Conservation (phyloP, 2,113 vertebrate species). For the Corythoichthys haematopterus region DNA sequence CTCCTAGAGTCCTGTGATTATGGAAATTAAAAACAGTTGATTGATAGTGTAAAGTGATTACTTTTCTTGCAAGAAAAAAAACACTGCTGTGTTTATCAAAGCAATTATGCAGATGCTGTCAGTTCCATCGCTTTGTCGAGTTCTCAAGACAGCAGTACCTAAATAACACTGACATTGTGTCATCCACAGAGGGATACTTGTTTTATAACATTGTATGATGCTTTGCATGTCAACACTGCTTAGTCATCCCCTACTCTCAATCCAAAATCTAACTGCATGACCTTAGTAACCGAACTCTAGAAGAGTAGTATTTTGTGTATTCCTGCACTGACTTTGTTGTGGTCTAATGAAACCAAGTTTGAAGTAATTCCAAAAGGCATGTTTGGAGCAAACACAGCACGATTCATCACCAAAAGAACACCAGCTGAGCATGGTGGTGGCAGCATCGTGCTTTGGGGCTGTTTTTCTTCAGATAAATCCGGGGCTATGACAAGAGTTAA, state of each 20-base stretch:
- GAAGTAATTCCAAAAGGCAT: no score
- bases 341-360: no score
- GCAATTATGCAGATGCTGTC: background rate
- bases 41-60: slow-evolving; percentile 13
- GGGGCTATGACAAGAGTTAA: no score
- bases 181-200: background rate
- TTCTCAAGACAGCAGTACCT: background rate
- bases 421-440: no score
- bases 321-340: background rate
- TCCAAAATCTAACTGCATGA: background rate
- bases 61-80: slow-evolving; percentile 1
- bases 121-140: slow-evolving; percentile 3
- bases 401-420: no score
- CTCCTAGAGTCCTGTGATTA: slow-evolving; percentile 14
- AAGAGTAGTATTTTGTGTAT: no score
- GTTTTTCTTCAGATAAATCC: no score
- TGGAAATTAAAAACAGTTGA: slow-evolving; percentile 22
- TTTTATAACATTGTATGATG: background rate
- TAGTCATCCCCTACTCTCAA: background rate
- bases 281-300: no score
- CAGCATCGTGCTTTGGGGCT: no score
- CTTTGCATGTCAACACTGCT: slow-evolving; percentile 1
- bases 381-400: no score
- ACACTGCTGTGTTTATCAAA: slow-evolving; percentile 4
- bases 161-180: background rate